phyloP scores from a whole-genome alignment of 2,888 invertebrate species.

The Drosophila leonis region DNA sequence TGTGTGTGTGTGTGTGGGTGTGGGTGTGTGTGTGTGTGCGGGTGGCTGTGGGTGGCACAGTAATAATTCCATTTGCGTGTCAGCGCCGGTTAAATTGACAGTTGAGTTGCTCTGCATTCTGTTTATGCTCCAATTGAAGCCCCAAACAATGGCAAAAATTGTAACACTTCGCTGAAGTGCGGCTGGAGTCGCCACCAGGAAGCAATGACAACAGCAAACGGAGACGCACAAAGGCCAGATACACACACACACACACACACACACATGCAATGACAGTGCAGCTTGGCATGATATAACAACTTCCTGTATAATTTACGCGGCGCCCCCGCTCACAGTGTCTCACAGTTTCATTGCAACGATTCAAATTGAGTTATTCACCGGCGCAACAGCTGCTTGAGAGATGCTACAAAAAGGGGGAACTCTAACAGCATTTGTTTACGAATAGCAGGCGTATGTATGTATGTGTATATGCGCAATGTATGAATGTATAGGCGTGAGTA shows the following conservation, averaged over 20 bases:
- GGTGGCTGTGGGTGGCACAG: constrained; percentile 54
- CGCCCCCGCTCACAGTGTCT: constrained; percentile 24
- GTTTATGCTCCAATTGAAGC: constrained; percentile 69
- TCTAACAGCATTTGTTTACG: constrained; percentile 15
- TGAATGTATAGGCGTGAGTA: background rate
- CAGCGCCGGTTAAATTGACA: constrained; percentile 31
- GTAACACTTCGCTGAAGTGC: constrained; percentile 63
- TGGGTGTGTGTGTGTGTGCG: constrained; percentile 9
- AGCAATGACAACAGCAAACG: constrained; percentile 35
- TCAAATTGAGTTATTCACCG: constrained; percentile 56
- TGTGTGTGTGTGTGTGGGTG: constrained; percentile 19
- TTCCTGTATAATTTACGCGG: constrained; percentile 67
- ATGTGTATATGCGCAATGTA: background rate
- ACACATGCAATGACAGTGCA: constrained; percentile 45
- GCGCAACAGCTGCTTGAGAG: constrained; percentile 48
- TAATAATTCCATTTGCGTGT: constrained; percentile 64
- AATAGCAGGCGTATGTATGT: background rate
- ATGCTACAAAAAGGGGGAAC: constrained; percentile 1
- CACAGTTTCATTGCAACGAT: constrained; percentile 42
- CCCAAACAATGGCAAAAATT: constrained; percentile 60
- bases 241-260: constrained; percentile 13
- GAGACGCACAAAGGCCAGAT: constrained; percentile 50
- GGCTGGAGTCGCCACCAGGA: constrained; percentile 56
- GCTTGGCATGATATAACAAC: constrained; percentile 64
- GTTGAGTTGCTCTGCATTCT: constrained; percentile 24